Evolutionary conservation across 1,140 invertebrate genomes (phyloP).

Genomic region (Tachypleus tridentatus): DNA sequence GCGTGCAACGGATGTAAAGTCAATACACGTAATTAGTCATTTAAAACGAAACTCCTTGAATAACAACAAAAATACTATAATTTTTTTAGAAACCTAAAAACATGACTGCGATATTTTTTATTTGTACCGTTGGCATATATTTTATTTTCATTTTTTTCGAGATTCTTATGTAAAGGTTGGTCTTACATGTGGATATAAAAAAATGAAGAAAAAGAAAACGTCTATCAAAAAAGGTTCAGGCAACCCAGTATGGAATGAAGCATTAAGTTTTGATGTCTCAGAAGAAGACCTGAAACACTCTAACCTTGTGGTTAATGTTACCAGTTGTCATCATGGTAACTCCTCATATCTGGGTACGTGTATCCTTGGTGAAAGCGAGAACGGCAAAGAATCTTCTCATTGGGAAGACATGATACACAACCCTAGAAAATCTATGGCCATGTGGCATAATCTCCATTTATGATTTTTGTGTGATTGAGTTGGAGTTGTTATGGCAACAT

Average conservation of each 20-base stretch:
- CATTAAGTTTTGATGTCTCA: conserved; percentile 46
- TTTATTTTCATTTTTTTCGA: conserved; percentile 24
- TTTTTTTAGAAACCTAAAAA: no score
- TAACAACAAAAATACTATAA: no score
- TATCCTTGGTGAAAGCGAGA: conserved; percentile 47
- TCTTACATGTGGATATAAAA: conserved; percentile 40
- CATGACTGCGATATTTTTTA: no score
- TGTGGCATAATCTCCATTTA: conserved; percentile 58
- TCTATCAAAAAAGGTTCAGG: conserved; percentile 42
- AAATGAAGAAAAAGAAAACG: conserved; percentile 47
- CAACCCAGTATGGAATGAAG: conserved; percentile 48
- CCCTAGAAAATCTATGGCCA: conserved; percentile 63
- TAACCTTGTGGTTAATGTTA: conserved; percentile 68
- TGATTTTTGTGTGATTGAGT: conserved; percentile 1
- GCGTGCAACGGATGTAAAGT: no score
- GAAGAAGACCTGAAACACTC: conserved; percentile 65
- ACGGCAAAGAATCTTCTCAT: conserved; percentile 47
- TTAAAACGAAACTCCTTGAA: no score
- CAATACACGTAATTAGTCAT: no score
- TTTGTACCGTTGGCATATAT: no score
- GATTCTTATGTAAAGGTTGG: conserved; percentile 48
- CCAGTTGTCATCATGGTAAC: conserved; percentile 76
- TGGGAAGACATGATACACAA: conserved; percentile 68
- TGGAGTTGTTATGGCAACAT: no score
- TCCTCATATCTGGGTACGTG: conserved; percentile 56